Conservation (phyloP, 1,140 invertebrate genomes). For the Hypothenemus hampei region DNA sequence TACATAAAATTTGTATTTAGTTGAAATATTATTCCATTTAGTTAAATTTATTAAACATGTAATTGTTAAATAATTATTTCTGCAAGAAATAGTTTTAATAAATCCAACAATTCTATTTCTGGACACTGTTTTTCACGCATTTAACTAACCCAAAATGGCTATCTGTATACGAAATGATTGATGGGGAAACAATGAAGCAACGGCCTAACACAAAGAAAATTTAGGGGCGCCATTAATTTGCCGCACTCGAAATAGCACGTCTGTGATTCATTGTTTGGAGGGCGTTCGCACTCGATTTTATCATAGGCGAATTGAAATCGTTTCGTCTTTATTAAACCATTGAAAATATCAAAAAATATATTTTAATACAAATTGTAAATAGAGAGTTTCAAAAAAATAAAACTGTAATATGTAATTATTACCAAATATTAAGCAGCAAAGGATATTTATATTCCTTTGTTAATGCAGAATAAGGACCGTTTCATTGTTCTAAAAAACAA, state of each 20-base stretch:
- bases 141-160: too few species aligned
- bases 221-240: neutral
- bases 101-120: too few species aligned
- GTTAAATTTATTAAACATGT: too few species aligned
- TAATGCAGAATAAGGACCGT: neutral
- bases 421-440: neutral
- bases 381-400: neutral
- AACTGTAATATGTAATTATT: neutral
- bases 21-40: too few species aligned
- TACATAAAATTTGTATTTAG: too few species aligned
- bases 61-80: too few species aligned
- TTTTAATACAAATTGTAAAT: neutral
- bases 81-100: too few species aligned
- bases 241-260: neutral
- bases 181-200: neutral
- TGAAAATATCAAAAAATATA: neutral
- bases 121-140: too few species aligned
- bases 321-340: neutral
- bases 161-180: too few species aligned
- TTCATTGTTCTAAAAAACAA: slow-evolving; percentile 1
- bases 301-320: neutral
- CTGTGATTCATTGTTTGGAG: neutral
- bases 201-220: neutral
- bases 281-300: neutral
- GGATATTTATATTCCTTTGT: neutral